These are phyloP conservation scores for Otolemur garnettii DNA, from an alignment of 2,113 vertebrate genomes.

Conservation along the genomic window DNA sequence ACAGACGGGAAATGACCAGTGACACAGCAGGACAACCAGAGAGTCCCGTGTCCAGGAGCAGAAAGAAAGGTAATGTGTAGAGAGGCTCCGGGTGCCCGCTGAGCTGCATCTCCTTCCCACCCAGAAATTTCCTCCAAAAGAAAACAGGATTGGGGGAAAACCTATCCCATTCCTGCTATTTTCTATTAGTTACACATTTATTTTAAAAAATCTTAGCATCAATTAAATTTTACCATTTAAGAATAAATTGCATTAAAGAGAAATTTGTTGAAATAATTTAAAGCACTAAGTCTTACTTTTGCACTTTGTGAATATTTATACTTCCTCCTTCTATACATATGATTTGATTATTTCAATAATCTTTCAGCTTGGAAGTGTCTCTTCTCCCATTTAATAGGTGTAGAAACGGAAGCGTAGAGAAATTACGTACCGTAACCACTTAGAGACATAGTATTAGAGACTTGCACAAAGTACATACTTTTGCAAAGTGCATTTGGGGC, in stretches of 20 bases:
- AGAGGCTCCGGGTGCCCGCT: not conserved
- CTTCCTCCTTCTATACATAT: not conserved
- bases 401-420: not conserved
- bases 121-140: not conserved
- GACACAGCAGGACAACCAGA: not conserved
- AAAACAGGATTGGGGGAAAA: not conserved
- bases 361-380: not conserved
- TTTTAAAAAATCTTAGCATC: not conserved
- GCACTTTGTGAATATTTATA: not conserved
- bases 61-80: too few relatives aligned
- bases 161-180: not conserved
- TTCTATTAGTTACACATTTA: not conserved
- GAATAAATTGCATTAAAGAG: slow-evolving; percentile 8
- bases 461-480: not conserved
- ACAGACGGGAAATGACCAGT: not conserved
- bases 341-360: slow-evolving; percentile 30
- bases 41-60: not conserved
- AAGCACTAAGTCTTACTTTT: not conserved
- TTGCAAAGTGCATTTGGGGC: not conserved
- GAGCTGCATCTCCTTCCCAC: not conserved
- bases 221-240: slow-evolving; percentile 1
- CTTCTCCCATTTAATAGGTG: not conserved
- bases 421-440: not conserved
- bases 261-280: slow-evolving; percentile 50
- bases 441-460: not conserved